Evolutionary conservation across 1,140 invertebrate genomes (phyloP).

Genomic region (Psilanteris sp.): DNA sequence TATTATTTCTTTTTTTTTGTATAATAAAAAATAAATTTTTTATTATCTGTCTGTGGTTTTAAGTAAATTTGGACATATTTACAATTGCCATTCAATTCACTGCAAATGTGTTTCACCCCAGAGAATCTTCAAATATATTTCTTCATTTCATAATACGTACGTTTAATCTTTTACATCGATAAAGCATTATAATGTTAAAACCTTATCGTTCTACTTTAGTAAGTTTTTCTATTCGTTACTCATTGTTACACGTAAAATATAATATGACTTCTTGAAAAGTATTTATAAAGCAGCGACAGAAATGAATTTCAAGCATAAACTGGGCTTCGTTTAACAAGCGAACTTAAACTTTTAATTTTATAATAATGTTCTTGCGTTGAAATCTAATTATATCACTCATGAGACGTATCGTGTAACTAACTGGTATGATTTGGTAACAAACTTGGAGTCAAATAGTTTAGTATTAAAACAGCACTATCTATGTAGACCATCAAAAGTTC

Average conservation of each 20-base stretch:
- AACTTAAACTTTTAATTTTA: constrained; percentile 9
- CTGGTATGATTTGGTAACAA: not conserved
- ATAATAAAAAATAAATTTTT: too few relatives aligned
- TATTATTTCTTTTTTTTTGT: too few relatives aligned
- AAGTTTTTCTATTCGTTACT: not conserved
- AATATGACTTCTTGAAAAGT: too few relatives aligned
- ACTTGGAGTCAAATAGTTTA: constrained; percentile 3
- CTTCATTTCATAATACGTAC: too few relatives aligned
- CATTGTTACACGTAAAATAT: constrained; percentile 12
- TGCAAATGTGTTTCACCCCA: too few relatives aligned
- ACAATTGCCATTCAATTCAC: too few relatives aligned
- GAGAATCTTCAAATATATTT: too few relatives aligned
- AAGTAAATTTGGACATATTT: too few relatives aligned
- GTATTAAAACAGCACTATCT: constrained; percentile 9
- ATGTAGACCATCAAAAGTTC: constrained; percentile 1
- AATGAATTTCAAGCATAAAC: constrained; percentile 5
- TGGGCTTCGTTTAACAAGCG: not conserved
- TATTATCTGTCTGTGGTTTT: too few relatives aligned
- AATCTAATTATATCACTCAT: constrained; percentile 11
- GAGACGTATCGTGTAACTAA: constrained; percentile 5
- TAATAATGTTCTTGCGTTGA: not conserved
- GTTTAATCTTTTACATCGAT: not conserved
- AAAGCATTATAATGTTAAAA: not conserved
- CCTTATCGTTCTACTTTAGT: not conserved
- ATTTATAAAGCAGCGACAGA: not conserved